Base-by-base conservation (phyloP, 64 coral and sea anemone genomes). In the Cladopsammia gracilis region DNA sequence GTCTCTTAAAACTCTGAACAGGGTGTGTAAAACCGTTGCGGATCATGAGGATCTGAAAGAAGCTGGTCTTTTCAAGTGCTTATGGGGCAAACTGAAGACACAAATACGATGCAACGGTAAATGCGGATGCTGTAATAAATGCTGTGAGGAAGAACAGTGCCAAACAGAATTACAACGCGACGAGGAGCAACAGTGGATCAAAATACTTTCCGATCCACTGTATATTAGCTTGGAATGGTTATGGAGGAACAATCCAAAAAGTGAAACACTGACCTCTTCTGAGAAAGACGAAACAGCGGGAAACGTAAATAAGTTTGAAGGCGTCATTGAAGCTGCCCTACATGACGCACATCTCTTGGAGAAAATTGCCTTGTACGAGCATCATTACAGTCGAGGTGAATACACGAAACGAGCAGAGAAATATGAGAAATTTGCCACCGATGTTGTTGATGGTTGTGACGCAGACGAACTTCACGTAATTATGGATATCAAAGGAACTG, bases 401-500 rank as follows among this genome's bases (percentile, higher is more conserved):
- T 82, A 82, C 57, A 44, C 6, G 14, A 12, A 7, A 12, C 26
- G 14, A 45, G 78, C 78, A 64, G 25, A 82, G 26, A 25, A 44
- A 62, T 46, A 44, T 82, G 57, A 82, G 6, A 45, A 62, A 8
- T 82, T 82, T 82, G 78, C 78, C 7, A 7, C 18, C 4, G 78
- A 60, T 20, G 58, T 82, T 46, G 78, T 82, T 7, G 14, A 62
- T 62, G 42, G 34, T 0, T 19, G 14, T n/a, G 13, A 58, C 13
- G 13, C 3, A 11, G 23, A 82, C 1, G 57, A 62, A 46, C 57
- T 62, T 4, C 58, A n/a, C 18, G 4, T 62, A 16, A 20, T 82
- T 15, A 62, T 82, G 78, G 78, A 82, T 20, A 18, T 46, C 10
- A 10, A 82, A 19, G 78, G 78, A 62, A 45, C 13, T 16, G 78